Evolutionary conservation across 2,888 invertebrate species (phyloP).

Genomic region (Eupithecia insigniata): DNA sequence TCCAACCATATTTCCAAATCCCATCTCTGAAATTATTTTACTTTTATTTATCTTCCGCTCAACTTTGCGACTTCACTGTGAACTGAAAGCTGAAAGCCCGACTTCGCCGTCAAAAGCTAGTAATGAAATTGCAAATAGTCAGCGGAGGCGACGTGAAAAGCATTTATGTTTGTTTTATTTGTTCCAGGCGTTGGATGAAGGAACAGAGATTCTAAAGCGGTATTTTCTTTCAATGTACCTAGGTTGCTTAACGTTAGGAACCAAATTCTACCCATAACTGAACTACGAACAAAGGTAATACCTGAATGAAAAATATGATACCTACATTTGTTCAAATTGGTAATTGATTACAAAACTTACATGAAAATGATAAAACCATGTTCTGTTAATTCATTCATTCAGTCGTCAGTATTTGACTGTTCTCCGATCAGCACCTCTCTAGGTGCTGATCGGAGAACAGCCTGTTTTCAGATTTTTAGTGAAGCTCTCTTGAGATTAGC

Average conservation of each 20-base stretch:
- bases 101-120: constrained; percentile 53
- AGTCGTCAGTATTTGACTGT: no score
- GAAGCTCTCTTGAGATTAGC: no score
- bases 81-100: constrained; percentile 53
- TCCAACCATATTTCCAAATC: background rate
- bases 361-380: background rate
- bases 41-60: background rate
- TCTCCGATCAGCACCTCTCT: no score
- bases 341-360: background rate
- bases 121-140: constrained; percentile 46
- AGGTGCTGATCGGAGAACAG: background rate
- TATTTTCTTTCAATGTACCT: background rate
- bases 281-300: background rate
- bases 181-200: background rate
- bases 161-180: constrained; percentile 40
- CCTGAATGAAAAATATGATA: background rate
- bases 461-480: background rate
- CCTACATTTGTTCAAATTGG: background rate
- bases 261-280: background rate
- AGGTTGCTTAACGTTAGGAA: background rate
- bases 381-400: background rate
- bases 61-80: constrained; percentile 28
- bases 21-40: background rate
- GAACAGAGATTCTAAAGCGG: background rate
- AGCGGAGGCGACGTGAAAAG: constrained; percentile 37